phyloP scores from a whole-genome alignment of 1,140 invertebrate species.

The Euwallacea similis region DNA sequence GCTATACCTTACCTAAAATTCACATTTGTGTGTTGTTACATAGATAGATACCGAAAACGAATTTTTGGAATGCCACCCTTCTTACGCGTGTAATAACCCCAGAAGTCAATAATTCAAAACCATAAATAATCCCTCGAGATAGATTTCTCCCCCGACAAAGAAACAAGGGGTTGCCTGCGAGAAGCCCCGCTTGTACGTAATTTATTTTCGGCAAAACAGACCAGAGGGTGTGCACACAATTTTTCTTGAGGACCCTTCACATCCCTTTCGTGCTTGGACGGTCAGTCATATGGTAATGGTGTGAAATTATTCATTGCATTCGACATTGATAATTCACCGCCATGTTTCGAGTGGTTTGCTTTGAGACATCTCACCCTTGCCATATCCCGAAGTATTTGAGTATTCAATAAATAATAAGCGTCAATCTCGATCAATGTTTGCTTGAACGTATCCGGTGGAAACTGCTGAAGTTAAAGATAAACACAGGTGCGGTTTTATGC shows the following conservation, averaged over 20 bases:
- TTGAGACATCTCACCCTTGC: no score
- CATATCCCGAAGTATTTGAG: no score
- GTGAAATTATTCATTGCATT: slow-evolving; percentile 37
- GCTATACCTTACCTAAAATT: no score
- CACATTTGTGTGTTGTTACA: no score
- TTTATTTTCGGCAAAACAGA: slow-evolving; percentile 44
- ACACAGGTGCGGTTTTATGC: no score
- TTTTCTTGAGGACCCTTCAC: slow-evolving; percentile 39
- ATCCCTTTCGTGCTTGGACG: slow-evolving; percentile 19
- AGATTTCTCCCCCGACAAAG: slow-evolving; percentile 35
- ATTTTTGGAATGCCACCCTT: not conserved
- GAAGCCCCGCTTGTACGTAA: slow-evolving; percentile 36
- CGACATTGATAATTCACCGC: not conserved
- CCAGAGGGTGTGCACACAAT: slow-evolving; percentile 36
- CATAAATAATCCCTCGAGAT: slow-evolving; percentile 2
- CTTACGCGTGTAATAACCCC: not conserved
- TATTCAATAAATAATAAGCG: no score
- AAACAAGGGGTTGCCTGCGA: slow-evolving; percentile 27
- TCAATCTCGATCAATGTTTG: no score
- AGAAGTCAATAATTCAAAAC: slow-evolving; percentile 4
- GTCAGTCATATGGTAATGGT: slow-evolving; percentile 36
- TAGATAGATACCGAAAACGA: no score
- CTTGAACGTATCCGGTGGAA: no score
- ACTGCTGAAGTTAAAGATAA: no score
- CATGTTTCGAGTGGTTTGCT: no score